Evolutionary conservation across 1,140 invertebrate species (phyloP), one percentile per base, ranked within the genome.

Genomic region (Drosophila kurseongensis): DNA sequence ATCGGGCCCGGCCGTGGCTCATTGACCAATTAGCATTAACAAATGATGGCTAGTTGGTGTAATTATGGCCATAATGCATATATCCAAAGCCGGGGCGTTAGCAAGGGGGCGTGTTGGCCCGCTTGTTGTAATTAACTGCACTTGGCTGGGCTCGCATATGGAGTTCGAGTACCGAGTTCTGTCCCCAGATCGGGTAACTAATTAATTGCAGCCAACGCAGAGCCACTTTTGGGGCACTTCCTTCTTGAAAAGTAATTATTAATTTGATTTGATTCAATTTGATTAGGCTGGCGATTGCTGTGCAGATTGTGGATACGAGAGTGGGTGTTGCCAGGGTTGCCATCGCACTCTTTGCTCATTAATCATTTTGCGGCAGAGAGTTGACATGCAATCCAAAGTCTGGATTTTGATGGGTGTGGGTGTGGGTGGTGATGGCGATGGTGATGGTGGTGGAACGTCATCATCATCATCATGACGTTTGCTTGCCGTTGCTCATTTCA

Each of bases 241-340:
- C 51, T 48, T 59, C 75, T 82, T 72, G 54, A 80, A 89, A 89
- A 75, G 84, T 89, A 88, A 89, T 88, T 88, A 88, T 89, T 88
- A 88, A 88, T 88, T 88, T 89, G 84, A 88, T 88, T 88, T 88
- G 84, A 88, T 88, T 88, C 80, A 88, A 89, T 88, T 88, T 88
- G 83, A 88, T 88, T 88, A 88, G 84, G 61, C 55, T 36, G 35
- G 58, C 55, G 67, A 84, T 61, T 80, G 23, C 23, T 4, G 67
- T 54, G 54, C 61, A 75, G 72, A 51, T 65, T 60, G 65, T 59
- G 55, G 14, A 29, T 55, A 14, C n/a, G 40, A 50, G 78, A 59
- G 42, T 48, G 75, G 75, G 66, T 63, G 71, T 55, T 13, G 81
- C 71, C 60, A 62, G 69, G 55, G 47, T 38, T 38, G 29, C 36